A percentile compares a stretch with the other conserved stretches of the same genome.
phyloP scores from a whole-genome alignment of 2,113 vertebrate genomes.

The Athene cunicularia region DNA sequence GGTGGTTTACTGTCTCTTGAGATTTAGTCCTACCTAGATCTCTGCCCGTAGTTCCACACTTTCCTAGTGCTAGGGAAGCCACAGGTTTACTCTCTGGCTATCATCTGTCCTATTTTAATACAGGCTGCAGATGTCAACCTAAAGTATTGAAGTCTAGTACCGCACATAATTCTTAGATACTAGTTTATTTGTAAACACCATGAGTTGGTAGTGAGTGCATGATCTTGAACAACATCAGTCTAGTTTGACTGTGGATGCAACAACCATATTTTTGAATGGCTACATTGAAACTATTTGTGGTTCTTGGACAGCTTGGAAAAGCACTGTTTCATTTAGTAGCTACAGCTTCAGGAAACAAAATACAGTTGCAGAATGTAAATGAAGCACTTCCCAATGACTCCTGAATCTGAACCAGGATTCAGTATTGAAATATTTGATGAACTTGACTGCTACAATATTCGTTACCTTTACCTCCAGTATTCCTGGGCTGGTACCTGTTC shows the following conservation, averaged over 20 bases:
- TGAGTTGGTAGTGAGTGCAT: not conserved
- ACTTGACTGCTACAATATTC: not conserved
- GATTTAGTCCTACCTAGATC: not conserved
- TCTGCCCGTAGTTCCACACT: not conserved
- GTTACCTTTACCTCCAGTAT: not conserved
- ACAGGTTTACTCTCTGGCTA: not conserved
- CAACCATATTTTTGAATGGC: not conserved
- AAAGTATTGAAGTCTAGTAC: not conserved
- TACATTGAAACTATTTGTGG: not conserved
- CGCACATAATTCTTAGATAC: not conserved
- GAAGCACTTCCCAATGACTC: not conserved
- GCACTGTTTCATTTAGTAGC: not conserved
- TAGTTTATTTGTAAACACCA: not conserved
- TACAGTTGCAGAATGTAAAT: not conserved
- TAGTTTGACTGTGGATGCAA: not conserved
- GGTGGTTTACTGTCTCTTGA: not conserved
- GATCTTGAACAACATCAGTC: not conserved
- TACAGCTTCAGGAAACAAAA: not conserved
- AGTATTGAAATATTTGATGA: not conserved
- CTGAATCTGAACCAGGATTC: not conserved
- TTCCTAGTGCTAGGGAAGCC: not conserved
- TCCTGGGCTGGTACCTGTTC: not conserved
- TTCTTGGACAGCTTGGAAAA: not conserved
- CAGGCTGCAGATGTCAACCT: not conserved
- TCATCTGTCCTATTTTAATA: not conserved